Percentiles rank a stretch among this genome's conserved stretches.
Conservation (phyloP, 1,140 invertebrate species). For the Lordiphosa stackelbergi region DNA sequence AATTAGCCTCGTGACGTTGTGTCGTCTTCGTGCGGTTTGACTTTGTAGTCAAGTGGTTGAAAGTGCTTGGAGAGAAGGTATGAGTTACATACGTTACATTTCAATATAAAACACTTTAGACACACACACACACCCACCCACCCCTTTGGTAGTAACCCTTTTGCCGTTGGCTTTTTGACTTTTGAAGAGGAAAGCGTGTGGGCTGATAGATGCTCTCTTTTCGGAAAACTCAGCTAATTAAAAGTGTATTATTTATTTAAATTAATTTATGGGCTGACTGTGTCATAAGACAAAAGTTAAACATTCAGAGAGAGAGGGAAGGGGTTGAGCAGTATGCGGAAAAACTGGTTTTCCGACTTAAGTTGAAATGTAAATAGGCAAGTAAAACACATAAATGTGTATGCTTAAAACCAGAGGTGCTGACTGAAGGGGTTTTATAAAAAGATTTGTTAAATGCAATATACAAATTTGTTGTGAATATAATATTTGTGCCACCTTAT, state of each 20-base stretch:
- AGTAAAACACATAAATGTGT: constrained; percentile 31
- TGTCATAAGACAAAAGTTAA: constrained; percentile 59
- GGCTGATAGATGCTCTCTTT: constrained; percentile 11
- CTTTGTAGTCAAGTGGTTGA: constrained; percentile 64
- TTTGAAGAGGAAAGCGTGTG: constrained; percentile 2
- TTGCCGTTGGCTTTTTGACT: constrained; percentile 14
- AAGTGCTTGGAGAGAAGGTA: not conserved
- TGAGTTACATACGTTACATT: constrained; percentile 36
- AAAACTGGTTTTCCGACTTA: constrained; percentile 64
- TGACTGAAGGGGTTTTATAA: constrained; percentile 7
- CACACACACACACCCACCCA: constrained; percentile 5
- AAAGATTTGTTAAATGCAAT: no score
- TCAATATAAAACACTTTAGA: constrained; percentile 67
- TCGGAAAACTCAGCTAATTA: constrained; percentile 60
- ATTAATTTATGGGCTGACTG: constrained; percentile 56
- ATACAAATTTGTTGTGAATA: no score
- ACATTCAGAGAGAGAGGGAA: constrained; percentile 33
- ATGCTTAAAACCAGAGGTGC: not conserved
- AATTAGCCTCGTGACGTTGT: constrained; percentile 43
- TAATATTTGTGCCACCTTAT: no score
- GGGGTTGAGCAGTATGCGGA: not conserved
- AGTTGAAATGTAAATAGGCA: constrained; percentile 52
- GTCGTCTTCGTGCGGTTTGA: constrained; percentile 53
- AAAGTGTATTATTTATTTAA: constrained; percentile 69
- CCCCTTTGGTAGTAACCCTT: constrained; percentile 40